Percentiles rank a stretch among this genome's conserved stretches.
phyloP scores from a whole-genome alignment of 2,888 invertebrate genomes.

The Zele albiditarsus region DNA sequence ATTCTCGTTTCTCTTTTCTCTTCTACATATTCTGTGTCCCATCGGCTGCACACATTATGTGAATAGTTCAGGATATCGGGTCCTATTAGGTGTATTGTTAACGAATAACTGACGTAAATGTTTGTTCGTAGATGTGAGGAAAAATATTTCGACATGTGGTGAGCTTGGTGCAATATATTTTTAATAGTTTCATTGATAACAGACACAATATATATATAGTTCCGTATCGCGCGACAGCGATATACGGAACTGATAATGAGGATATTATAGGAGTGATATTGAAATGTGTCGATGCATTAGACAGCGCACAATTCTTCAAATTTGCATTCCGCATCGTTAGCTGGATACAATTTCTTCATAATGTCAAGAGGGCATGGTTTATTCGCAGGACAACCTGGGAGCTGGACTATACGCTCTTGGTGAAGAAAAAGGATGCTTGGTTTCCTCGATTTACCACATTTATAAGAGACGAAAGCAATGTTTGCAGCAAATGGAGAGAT shows the following conservation, averaged over 20 bases:
- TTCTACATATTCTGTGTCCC: slow-evolving; percentile 48
- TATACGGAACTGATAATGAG: too few relatives aligned
- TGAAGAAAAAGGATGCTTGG: slow-evolving; percentile 36
- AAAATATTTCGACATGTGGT: too few relatives aligned
- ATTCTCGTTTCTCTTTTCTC: slow-evolving; percentile 39
- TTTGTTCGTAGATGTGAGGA: too few relatives aligned
- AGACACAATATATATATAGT: too few relatives aligned
- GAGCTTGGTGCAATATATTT: too few relatives aligned
- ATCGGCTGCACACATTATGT: background rate
- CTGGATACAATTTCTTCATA: slow-evolving; percentile 13
- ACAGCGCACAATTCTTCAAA: background rate
- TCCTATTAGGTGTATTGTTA: too few relatives aligned
- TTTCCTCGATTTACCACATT: background rate
- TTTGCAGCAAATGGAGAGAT: background rate
- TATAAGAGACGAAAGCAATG: background rate
- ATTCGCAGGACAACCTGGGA: slow-evolving; percentile 21
- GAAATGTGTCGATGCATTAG: background rate
- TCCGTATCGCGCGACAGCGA: too few relatives aligned
- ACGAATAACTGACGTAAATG: too few relatives aligned
- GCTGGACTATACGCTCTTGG: slow-evolving; percentile 12
- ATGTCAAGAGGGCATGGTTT: slow-evolving; percentile 27
- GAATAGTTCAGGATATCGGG: background rate
- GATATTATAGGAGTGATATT: background rate
- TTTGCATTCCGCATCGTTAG: background rate
- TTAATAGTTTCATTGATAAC: too few relatives aligned